A percentile compares a stretch with the other conserved stretches of the same genome.
Evolutionary conservation across 1,140 invertebrate genomes (phyloP).

Genomic region (Cepaea nemoralis): DNA sequence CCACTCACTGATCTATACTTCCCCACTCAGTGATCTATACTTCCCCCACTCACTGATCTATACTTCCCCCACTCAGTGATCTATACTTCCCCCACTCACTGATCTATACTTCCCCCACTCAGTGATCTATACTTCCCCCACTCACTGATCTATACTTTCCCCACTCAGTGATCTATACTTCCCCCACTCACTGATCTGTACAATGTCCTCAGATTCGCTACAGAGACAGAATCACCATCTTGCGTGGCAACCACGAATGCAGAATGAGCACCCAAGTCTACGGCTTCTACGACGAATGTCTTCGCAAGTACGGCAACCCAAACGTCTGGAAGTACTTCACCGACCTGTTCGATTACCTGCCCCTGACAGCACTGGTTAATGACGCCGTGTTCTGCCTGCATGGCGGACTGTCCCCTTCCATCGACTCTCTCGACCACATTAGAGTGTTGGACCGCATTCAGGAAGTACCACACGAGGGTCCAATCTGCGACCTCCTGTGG

Average conservation of each 20-base stretch:
- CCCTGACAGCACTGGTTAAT: conserved; percentile 96
- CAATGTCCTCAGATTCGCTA: conserved; percentile 87
- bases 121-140: no score
- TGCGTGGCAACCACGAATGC: conserved; percentile 99
- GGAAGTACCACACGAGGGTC: conserved; percentile 98
- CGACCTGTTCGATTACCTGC: conserved; percentile 98
- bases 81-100: no score
- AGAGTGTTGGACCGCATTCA: conserved; percentile 97
- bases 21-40: no score
- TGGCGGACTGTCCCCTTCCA: conserved; percentile 97
- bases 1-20: no score
- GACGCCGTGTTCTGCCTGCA: conserved; percentile 96
- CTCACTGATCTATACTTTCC: no score
- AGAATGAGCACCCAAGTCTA: conserved; percentile 99
- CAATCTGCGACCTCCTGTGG: conserved; percentile 91
- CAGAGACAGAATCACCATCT: conserved; percentile 98
- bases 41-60: no score
- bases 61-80: no score
- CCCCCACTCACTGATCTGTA: no score
- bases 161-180: no score
- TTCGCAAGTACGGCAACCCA: conserved; percentile 99
- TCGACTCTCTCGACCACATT: conserved; percentile 99
- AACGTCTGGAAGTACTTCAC: conserved; percentile 99
- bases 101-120: no score
- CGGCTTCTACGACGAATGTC: conserved; percentile 99